A percentile compares a stretch with the other conserved stretches of the same genome.
Evolutionary conservation across 2,888 invertebrate species (phyloP).

Genomic region (Netelia fuscicornis): DNA sequence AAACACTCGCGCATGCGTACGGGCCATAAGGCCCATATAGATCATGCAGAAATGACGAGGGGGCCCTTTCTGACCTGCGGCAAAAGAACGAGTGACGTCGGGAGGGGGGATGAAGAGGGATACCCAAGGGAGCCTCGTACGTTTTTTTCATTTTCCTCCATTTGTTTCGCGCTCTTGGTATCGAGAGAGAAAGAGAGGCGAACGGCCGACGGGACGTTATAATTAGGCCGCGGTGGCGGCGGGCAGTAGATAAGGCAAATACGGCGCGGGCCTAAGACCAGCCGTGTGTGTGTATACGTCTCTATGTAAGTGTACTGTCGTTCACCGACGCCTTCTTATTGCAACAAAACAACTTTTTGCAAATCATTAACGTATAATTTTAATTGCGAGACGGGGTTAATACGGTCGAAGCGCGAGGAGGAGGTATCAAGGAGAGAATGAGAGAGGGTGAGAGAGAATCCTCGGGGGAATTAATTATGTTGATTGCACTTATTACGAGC

Average conservation of each 20-base stretch:
- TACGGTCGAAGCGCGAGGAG: conserved; percentile 9
- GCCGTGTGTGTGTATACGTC: not conserved
- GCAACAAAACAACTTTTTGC: conserved; percentile 81
- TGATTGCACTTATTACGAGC: conserved; percentile 68
- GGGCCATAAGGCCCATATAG: conserved; percentile 25
- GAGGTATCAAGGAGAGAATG: conserved; percentile 12
- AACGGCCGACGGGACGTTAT: conserved; percentile 72
- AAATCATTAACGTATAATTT: conserved; percentile 82
- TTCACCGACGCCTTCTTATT: conserved; percentile 62
- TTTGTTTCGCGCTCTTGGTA: conserved; percentile 63
- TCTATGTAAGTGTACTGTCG: conserved; percentile 47
- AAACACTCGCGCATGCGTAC: not conserved
- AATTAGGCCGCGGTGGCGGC: conserved; percentile 77
- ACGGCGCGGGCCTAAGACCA: conserved; percentile 1
- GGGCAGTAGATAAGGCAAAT: conserved; percentile 74
- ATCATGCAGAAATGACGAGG: conserved; percentile 70
- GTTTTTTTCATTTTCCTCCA: conserved; percentile 73
- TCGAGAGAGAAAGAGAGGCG: conserved; percentile 30
- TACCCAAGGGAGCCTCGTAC: conserved; percentile 32
- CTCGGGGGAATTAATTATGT: conserved; percentile 71
- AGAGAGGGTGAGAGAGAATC: conserved; percentile 41
- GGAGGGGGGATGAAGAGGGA: conserved; percentile 34
- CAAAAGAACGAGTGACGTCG: conserved; percentile 2
- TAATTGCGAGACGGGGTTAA: conserved; percentile 74
- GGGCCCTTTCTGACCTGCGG: conserved; percentile 24